Conservation (phyloP, 2,888 invertebrate species). For the Drosophila demipolita region DNA sequence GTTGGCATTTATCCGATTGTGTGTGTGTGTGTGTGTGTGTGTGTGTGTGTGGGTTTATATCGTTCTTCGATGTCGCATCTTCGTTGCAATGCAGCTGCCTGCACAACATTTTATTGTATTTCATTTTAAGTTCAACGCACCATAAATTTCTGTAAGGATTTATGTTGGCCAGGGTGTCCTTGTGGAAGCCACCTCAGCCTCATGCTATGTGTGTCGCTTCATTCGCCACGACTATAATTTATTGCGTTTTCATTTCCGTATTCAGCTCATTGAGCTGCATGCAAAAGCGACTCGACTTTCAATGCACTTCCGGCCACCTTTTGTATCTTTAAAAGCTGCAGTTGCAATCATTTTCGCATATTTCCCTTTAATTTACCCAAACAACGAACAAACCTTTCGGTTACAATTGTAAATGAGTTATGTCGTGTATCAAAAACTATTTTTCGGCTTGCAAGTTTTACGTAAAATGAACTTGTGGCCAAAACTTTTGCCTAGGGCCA, state of each 20-base stretch:
- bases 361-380: slow-evolving; percentile 24
- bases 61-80: slow-evolving; percentile 34
- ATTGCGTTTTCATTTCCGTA: slow-evolving; percentile 72
- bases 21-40: neutral
- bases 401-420: slow-evolving; percentile 50
- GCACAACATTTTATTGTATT: slow-evolving; percentile 72
- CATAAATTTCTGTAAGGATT: slow-evolving; percentile 74
- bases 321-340: slow-evolving; percentile 39
- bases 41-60: slow-evolving; percentile 4
- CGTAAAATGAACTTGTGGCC: slow-evolving; percentile 42
- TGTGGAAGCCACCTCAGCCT: slow-evolving; percentile 9
- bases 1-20: neutral
- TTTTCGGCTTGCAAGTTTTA: slow-evolving; percentile 32
- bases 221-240: slow-evolving; percentile 65
- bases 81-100: slow-evolving; percentile 51
- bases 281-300: slow-evolving; percentile 42
- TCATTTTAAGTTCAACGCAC: slow-evolving; percentile 77
- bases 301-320: slow-evolving; percentile 31
- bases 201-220: slow-evolving; percentile 41
- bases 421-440: slow-evolving; percentile 53
- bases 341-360: slow-evolving; percentile 40
- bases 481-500: slow-evolving; percentile 46
- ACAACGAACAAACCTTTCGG: neutral
- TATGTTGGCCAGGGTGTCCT: slow-evolving; percentile 58
- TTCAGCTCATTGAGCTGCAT: slow-evolving; percentile 67